Evolutionary conservation across 64 coral and sea anemone species (phyloP).

Genomic region (Astreopora myriophthalma): DNA sequence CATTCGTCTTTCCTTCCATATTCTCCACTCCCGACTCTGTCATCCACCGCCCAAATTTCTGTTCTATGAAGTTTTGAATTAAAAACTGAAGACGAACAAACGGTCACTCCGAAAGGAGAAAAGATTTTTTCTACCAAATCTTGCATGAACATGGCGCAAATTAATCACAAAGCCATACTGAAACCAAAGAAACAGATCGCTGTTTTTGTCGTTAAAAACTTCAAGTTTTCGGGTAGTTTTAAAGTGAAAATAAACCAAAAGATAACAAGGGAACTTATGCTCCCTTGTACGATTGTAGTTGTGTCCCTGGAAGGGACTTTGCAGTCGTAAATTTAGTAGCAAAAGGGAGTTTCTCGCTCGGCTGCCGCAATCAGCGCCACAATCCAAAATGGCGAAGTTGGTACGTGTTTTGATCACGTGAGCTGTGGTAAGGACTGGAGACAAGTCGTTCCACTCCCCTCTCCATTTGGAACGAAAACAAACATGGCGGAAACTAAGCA

Average conservation of each 20-base stretch:
- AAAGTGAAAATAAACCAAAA: constrained; percentile 44
- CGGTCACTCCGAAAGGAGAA: constrained; percentile 92
- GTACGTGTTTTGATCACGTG: constrained; percentile 51
- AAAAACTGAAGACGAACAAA: constrained; percentile 46
- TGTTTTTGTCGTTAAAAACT: constrained; percentile 61
- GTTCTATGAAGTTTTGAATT: constrained; percentile 47
- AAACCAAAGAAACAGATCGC: constrained; percentile 14
- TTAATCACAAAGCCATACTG: constrained; percentile 87
- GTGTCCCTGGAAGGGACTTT: constrained; percentile 66
- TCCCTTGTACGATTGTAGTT: constrained; percentile 40
- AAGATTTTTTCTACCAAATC: constrained; percentile 74
- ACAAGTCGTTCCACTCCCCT: background rate
- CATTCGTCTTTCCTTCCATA: constrained; percentile 54
- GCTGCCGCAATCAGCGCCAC: constrained; percentile 89
- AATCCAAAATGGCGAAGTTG: constrained; percentile 65
- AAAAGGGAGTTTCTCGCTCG: constrained; percentile 45
- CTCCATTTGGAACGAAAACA: background rate
- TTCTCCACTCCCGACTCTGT: constrained; percentile 50
- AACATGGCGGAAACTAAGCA: constrained; percentile 10
- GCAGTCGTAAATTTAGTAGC: background rate
- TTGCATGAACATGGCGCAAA: constrained; percentile 89
- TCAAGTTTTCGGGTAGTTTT: constrained; percentile 40
- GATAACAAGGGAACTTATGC: constrained; percentile 86
- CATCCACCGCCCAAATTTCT: constrained; percentile 74
- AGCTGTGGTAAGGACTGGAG: too few species aligned